Evolutionary conservation across 2,113 vertebrate genomes (phyloP).

Genomic region (Tamias sibiricus): DNA sequence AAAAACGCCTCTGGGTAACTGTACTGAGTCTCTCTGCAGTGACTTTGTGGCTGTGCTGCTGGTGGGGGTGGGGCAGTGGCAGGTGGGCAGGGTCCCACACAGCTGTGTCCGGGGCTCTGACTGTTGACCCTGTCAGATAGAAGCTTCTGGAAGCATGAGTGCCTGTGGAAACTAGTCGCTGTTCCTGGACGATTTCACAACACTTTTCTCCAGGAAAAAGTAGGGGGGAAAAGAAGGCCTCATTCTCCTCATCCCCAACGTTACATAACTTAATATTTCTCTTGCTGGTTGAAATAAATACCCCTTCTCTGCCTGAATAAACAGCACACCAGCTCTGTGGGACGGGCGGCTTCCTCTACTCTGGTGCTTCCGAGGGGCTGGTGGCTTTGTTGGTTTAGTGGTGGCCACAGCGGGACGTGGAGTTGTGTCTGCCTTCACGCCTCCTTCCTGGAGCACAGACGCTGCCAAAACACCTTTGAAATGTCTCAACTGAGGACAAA

Average conservation of each 20-base stretch:
- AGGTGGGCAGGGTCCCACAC: not conserved
- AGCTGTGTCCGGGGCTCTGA: not conserved
- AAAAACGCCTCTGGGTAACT: not conserved
- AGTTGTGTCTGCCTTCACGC: not conserved
- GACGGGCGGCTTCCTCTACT: not conserved
- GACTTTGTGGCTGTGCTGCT: not conserved
- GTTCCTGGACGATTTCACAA: slow-evolving; percentile 66
- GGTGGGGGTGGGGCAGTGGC: too few species aligned
- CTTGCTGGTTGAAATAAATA: slow-evolving; percentile 42
- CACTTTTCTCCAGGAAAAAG: slow-evolving; percentile 68
- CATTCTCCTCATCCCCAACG: not conserved
- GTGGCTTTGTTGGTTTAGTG: not conserved
- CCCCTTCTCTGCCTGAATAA: slow-evolving; percentile 56
- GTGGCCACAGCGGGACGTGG: not conserved
- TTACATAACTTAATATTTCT: slow-evolving; percentile 63
- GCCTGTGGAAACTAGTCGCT: slow-evolving; percentile 31
- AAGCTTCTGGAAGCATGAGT: not conserved
- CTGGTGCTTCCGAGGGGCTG: not conserved
- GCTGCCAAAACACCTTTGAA: not conserved
- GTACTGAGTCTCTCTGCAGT: not conserved
- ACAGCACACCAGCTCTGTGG: not conserved
- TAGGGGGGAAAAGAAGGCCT: slow-evolving; percentile 21
- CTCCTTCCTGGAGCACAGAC: not conserved
- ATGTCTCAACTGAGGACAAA: not conserved
- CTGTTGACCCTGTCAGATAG: not conserved